These are phyloP conservation scores for Telenomus remus DNA, from an alignment of 1,140 invertebrate species.

Conservation along the genomic window DNA sequence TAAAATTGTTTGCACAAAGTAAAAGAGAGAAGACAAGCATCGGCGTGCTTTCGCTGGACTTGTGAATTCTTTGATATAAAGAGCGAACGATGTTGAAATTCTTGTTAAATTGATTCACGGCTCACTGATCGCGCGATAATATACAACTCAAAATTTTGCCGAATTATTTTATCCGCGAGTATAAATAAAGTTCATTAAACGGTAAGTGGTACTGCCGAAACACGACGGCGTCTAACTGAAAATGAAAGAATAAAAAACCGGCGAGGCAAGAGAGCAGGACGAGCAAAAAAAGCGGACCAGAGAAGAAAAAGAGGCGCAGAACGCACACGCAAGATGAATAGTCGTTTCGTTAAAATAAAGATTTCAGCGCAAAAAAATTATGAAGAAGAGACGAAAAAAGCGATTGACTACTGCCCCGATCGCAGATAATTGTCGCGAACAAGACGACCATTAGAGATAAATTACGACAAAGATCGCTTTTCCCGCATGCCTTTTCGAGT, in stretches of 20 bases:
- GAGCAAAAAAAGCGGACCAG: constrained; percentile 1
- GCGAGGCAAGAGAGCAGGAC: not conserved
- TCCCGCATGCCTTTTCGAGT: constrained; percentile 22
- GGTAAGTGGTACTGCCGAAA: constrained; percentile 35
- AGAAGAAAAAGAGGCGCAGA: not conserved
- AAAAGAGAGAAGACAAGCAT: no score
- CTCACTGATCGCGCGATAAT: constrained; percentile 25
- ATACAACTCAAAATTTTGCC: constrained; percentile 23
- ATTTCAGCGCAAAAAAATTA: constrained; percentile 24
- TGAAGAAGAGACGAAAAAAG: constrained; percentile 25
- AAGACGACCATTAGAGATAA: constrained; percentile 54
- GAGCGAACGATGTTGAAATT: constrained; percentile 24
- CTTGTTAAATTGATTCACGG: constrained; percentile 25
- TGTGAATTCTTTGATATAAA: no score
- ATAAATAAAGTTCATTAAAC: constrained; percentile 40
- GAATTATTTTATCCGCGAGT: constrained; percentile 21
- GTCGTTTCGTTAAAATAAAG: constrained; percentile 27
- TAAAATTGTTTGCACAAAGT: no score
- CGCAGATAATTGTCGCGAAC: constrained; percentile 56
- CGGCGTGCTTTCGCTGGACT: no score
- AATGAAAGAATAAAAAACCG: constrained; percentile 7
- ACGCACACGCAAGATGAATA: constrained; percentile 21
- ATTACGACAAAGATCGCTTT: constrained; percentile 54
- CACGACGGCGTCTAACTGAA: constrained; percentile 5
- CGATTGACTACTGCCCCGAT: constrained; percentile 41